Evolutionary conservation across 2,113 vertebrate species (phyloP), one percentile per base, ranked within the genome.

Genomic region (Cheilinus undulatus): DNA sequence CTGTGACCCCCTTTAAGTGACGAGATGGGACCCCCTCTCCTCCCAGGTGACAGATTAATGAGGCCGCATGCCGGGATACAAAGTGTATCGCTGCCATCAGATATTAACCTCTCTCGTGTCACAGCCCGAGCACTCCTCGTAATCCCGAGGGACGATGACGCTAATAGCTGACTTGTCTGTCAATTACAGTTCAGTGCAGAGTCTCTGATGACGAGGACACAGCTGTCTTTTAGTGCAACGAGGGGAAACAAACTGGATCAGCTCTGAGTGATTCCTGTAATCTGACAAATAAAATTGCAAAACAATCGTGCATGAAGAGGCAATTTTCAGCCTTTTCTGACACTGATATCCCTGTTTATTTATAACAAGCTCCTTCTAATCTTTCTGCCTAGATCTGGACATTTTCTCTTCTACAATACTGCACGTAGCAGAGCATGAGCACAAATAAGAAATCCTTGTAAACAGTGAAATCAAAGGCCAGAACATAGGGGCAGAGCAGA

Each of bases 21-120:
- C 4, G 14, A 69, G 70, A 64, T 46, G 43, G 48, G 52, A 71
- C 72, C 30, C 60, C 11, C 40, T 59, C 49, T 23, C 48, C 79
- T 77, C 73, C 67, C 67, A 51, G 69, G 57, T 68, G 84, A 83
- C 86, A 73, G 66, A 83, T 85, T 87, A 87, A 88, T 77, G 67
- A 84, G 54, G 58, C 40, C 1, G 0, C 42, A 66, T 38, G 68
- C 51, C 2, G 4, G 24, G 24, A 78, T 69, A 65, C 61, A 57
- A 84, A 72, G 69, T 46, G 53, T 51, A 67, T 51, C 7, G 56
- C 76, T 72, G 80, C 78, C 85, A 71, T 71, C 30, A 61, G 54
- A 73, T 53, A 73, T 83, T 75, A 88, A 88, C 85, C 82, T 85
- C 65, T 26, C 30, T 76, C 57, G 1, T 73, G 54, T 66, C 60